phyloP scores from a whole-genome alignment of 2,797 vertebrate species.

The Antrozous pallidus region DNA sequence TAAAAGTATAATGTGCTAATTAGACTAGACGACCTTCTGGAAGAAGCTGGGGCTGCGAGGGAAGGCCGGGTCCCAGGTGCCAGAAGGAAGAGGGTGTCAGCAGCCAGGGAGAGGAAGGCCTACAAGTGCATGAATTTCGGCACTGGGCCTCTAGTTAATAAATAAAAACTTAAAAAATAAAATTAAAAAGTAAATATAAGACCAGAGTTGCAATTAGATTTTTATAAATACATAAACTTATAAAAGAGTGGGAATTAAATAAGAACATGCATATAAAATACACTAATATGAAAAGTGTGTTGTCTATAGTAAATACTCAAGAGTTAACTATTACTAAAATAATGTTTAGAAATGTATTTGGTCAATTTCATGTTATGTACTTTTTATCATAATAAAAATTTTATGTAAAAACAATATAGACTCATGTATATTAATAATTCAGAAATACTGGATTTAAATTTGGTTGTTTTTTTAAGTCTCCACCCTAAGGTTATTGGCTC shows the following conservation, averaged over 20 bases:
- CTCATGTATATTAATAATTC: not conserved
- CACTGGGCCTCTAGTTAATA: not conserved
- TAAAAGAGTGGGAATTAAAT: conserved; percentile 41
- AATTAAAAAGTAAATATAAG: not conserved
- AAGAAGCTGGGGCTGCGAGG: no score
- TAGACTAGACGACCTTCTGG: no score
- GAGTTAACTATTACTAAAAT: conserved; percentile 19
- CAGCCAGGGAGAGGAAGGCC: no score
- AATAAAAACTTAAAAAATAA: not conserved
- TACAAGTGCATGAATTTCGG: no score
- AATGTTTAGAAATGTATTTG: not conserved
- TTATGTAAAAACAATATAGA: not conserved
- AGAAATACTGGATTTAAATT: conserved; percentile 16
- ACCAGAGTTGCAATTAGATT: not conserved
- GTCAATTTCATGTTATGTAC: not conserved
- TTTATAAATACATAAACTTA: not conserved
- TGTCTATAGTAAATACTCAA: not conserved
- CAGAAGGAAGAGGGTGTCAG: no score
- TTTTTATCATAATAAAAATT: not conserved
- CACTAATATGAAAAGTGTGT: not conserved
- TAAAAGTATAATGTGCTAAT: no score
- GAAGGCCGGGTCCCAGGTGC: no score
- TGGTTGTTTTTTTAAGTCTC: not conserved
- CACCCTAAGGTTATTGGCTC: not conserved
- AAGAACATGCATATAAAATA: not conserved